Percentiles rank a stretch among this genome's conserved stretches.
phyloP scores from a whole-genome alignment of 2,113 vertebrate species.

The Danionella cerebrum region DNA sequence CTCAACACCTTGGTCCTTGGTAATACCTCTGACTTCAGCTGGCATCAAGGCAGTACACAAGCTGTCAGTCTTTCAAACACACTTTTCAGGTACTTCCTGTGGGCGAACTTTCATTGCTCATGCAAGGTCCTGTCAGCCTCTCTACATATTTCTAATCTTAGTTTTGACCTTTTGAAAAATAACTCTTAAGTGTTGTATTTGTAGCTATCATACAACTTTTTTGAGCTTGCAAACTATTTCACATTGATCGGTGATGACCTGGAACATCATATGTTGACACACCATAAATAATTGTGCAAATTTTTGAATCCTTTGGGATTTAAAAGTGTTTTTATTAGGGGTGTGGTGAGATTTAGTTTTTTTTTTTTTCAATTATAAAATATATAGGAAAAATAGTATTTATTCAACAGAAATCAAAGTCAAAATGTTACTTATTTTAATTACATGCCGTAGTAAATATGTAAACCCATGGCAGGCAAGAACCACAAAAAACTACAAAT shows the following conservation, averaged over 20 bases:
- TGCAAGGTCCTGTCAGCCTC: not conserved
- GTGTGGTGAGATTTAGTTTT: too few species aligned
- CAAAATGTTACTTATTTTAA: too few species aligned
- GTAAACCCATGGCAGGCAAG: too few species aligned
- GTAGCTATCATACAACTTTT: not conserved
- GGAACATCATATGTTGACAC: not conserved
- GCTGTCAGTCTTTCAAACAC: not conserved
- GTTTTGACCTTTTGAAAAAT: not conserved
- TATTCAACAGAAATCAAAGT: too few species aligned
- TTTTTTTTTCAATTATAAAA: too few species aligned
- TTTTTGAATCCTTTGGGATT: too few species aligned
- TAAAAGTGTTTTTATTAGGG: too few species aligned
- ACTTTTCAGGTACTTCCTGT: not conserved
- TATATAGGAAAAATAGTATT: too few species aligned
- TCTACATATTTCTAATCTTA: not conserved
- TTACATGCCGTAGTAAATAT: too few species aligned
- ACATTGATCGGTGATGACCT: not conserved
- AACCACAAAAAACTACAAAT: too few species aligned
- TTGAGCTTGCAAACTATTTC: not conserved
- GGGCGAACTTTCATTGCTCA: not conserved
- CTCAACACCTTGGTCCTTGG: conserved; percentile 24
- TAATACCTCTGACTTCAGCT: conserved; percentile 14
- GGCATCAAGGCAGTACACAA: not conserved
- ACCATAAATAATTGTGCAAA: too few species aligned
- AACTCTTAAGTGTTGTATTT: not conserved